Evolutionary conservation across 2,113 vertebrate genomes (phyloP), one percentile per base, ranked within the genome.

Genomic region (Sinocyclocheilus maitianheensis): DNA sequence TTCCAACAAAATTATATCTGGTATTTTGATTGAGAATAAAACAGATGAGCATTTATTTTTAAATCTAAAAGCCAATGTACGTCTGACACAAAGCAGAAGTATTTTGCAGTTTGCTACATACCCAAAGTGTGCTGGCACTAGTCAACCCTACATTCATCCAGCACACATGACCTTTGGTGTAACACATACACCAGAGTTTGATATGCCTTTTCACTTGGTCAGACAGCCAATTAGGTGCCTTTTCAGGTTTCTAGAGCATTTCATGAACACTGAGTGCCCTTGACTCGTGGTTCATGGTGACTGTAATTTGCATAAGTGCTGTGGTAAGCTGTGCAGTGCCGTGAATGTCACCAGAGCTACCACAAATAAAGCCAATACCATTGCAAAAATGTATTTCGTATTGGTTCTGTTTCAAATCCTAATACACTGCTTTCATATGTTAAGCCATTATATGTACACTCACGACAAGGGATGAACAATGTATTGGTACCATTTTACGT

Each of bases 11-110:
- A 71, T 71, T 82, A 82, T 51, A 69, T 43, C n/a, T 46, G 24
- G 46, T 81, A 81, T 48, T 81, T 82, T 82, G 81, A 69, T 48
- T 53, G 63, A 13, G 65, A n/a, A 37, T 13, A 69, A 82, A 82
- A 55, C 24, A 30, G 18, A 67, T 51, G 79, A 67, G 37, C 40
- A 67, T 67, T 67, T 81, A 67, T 46, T 81, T 48, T 81, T 10
- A 62, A 81, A 81, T 48, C 43, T 48, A 81, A 67, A 51, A 81
- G 79, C n/a, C 43, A 63, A 5, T 48, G 79, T 7, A 65, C 30
- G 24, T 69, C 79, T 67, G 62, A 69, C n/a, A 51, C 24, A 67
- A 51, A 81, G 34, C 63, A 82, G 43, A 51, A 43, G n/a, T 81
- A 14, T 11, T 67, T 12, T 16, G 16, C 5, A 34, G 18, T 60